phyloP scores from a whole-genome alignment of 2,888 invertebrate genomes.

The Hirtodrosophila duncani region DNA sequence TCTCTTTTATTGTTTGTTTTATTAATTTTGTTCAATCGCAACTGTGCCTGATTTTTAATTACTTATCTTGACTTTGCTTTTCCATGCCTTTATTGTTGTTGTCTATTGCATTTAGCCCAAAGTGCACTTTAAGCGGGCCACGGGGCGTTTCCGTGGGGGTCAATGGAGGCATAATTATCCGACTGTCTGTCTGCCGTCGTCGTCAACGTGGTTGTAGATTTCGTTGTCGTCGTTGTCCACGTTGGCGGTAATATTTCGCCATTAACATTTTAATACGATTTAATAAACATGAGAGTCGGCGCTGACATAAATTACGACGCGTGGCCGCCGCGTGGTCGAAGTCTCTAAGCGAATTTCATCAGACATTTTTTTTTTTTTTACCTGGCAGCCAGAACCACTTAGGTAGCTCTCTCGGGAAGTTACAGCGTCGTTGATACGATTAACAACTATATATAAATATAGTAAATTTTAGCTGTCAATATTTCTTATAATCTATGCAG shows the following conservation, averaged over 20 bases:
- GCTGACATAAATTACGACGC: constrained; percentile 54
- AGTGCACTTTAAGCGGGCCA: constrained; percentile 54
- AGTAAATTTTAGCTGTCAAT: too few relatives aligned
- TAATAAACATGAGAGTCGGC: constrained; percentile 53
- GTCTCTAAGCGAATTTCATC: constrained; percentile 49
- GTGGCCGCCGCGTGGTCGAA: constrained; percentile 48
- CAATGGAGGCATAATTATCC: constrained; percentile 68
- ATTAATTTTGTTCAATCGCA: constrained; percentile 28
- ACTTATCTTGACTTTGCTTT: constrained; percentile 53
- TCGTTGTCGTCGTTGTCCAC: background rate
- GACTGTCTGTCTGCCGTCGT: constrained; percentile 11
- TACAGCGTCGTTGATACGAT: too few relatives aligned
- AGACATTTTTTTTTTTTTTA: constrained; percentile 28
- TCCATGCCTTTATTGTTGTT: constrained; percentile 16
- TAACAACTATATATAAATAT: too few relatives aligned
- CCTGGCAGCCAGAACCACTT: too few relatives aligned
- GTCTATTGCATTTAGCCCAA: constrained; percentile 34
- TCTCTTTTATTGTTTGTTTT: constrained; percentile 19
- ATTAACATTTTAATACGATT: constrained; percentile 71
- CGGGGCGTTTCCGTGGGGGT: constrained; percentile 42
- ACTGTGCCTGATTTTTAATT: constrained; percentile 54
- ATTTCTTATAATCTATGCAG: too few relatives aligned
- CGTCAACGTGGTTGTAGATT: background rate
- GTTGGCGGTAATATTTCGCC: constrained; percentile 48
- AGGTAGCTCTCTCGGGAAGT: too few relatives aligned